Evolutionary conservation across 1,140 invertebrate species (phyloP).

Genomic region (Magallana ariakensis): DNA sequence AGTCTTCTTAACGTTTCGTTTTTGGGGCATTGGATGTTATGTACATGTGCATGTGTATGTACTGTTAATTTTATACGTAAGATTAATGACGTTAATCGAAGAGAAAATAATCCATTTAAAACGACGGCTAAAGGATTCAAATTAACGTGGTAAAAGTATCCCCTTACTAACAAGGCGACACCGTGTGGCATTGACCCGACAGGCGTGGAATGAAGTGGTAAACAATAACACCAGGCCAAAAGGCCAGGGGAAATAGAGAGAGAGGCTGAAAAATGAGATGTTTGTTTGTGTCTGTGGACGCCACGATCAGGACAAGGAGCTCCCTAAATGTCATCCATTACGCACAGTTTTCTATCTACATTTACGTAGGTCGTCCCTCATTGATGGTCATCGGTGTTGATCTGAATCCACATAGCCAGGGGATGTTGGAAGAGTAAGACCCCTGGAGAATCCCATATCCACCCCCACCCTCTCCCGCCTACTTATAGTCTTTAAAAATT

Average conservation of each 20-base stretch:
- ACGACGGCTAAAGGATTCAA: background rate
- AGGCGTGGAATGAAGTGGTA: background rate
- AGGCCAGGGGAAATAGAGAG: background rate
- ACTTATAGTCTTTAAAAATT: too few species aligned
- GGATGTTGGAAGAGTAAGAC: too few species aligned
- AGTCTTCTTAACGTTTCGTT: too few species aligned
- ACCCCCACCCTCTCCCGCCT: too few species aligned
- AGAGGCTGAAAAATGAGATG: constrained; percentile 14
- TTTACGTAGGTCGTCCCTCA: background rate
- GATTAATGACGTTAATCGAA: background rate
- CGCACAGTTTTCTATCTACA: background rate
- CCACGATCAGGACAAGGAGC: background rate
- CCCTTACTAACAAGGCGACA: background rate
- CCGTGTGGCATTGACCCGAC: background rate
- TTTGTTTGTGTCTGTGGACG: background rate
- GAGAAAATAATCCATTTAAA: background rate
- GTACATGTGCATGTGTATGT: too few species aligned
- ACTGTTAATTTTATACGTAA: background rate
- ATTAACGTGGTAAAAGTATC: background rate
- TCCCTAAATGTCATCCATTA: background rate
- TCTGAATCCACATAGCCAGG: too few species aligned
- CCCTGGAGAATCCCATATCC: too few species aligned
- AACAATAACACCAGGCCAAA: background rate
- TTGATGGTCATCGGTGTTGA: background rate
- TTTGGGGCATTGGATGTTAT: too few species aligned